Percentiles rank a stretch among this genome's conserved stretches.
Evolutionary conservation across 1,140 invertebrate species (phyloP).

Genomic region (Papilio helenus): DNA sequence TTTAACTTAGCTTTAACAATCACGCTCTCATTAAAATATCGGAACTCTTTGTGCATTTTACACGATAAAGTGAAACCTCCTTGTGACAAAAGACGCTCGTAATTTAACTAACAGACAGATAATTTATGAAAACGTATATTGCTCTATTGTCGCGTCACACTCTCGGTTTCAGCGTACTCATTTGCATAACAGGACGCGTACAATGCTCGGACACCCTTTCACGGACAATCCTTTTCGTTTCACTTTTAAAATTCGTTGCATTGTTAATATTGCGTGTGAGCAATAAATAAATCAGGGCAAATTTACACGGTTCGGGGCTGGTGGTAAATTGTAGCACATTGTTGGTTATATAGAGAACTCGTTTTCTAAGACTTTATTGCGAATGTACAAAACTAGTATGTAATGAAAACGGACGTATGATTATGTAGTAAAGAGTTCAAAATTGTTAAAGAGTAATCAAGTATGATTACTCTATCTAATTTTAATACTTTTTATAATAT

Average conservation of each 20-base stretch:
- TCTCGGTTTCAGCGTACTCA: constrained; percentile 81
- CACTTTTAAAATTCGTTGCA: constrained; percentile 76
- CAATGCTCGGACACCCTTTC: constrained; percentile 74
- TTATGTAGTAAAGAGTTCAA: neutral
- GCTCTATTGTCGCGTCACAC: constrained; percentile 64
- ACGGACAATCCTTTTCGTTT: constrained; percentile 76
- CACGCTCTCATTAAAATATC: constrained; percentile 23
- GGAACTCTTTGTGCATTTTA: constrained; percentile 50
- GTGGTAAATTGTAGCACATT: constrained; percentile 59
- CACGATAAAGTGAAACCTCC: constrained; percentile 49
- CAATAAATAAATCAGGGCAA: constrained; percentile 80
- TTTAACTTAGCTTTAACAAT: constrained; percentile 48
- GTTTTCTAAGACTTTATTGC: constrained; percentile 13
- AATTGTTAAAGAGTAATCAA: no score
- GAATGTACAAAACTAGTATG: neutral
- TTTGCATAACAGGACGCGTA: constrained; percentile 77
- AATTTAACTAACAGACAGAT: constrained; percentile 78
- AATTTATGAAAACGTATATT: constrained; percentile 76
- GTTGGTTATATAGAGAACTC: constrained; percentile 56
- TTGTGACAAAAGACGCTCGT: constrained; percentile 57
- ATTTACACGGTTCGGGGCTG: constrained; percentile 68
- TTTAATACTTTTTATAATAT: no score
- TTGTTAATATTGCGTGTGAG: constrained; percentile 78
- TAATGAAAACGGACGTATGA: constrained; percentile 6
- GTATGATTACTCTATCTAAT: no score